These are phyloP conservation scores for Seira sanloemensis DNA, from an alignment of 2,888 invertebrate genomes.

Conservation along the genomic window DNA sequence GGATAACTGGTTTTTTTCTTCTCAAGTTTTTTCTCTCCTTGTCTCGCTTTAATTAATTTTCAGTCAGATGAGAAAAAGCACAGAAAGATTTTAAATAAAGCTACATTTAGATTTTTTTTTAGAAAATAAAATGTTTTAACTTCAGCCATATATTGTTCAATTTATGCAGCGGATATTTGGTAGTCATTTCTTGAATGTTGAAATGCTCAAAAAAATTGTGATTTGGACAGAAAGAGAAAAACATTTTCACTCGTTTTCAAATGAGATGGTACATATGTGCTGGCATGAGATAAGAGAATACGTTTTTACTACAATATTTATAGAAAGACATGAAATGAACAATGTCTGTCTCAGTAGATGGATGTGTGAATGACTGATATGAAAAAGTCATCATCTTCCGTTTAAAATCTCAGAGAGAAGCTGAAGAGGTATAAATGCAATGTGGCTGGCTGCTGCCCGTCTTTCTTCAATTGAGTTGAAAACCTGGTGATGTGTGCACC, in stretches of 20 bases:
- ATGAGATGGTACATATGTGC: too few relatives aligned
- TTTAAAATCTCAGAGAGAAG: constrained; percentile 15
- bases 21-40: constrained; percentile 42
- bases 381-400: constrained; percentile 37
- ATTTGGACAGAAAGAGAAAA: background rate
- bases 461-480: constrained; percentile 9
- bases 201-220: background rate
- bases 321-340: constrained; percentile 37
- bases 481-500: background rate
- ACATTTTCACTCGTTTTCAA: background rate
- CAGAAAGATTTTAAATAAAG: constrained; percentile 12
- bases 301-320: too few relatives aligned
- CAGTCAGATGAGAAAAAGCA: constrained; percentile 49
- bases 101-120: constrained; percentile 7
- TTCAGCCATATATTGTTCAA: background rate
- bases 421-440: too few relatives aligned
- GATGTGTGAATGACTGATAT: constrained; percentile 61
- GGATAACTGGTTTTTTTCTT: constrained; percentile 68
- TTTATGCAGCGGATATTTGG: constrained; percentile 12
- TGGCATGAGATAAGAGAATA: background rate
- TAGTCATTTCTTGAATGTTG: background rate
- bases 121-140: too few relatives aligned
- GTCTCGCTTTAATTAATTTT: constrained; percentile 69
- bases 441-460: constrained; percentile 23
- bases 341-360: constrained; percentile 54